phyloP scores from a whole-genome alignment of 2,888 invertebrate genomes.

The Palloptera scutellata region DNA sequence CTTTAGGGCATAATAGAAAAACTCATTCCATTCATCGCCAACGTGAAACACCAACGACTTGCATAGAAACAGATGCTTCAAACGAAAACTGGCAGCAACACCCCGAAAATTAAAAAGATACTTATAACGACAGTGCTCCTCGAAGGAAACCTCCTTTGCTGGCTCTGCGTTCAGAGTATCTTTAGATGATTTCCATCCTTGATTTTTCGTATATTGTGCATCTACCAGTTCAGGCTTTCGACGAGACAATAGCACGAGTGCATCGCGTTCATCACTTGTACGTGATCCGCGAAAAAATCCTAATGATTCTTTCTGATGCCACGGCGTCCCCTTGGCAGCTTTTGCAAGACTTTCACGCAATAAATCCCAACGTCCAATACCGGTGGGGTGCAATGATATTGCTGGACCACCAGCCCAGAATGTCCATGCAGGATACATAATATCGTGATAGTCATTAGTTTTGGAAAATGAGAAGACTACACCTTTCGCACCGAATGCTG shows the following conservation, averaged over 20 bases:
- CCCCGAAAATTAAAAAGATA: conserved; percentile 96
- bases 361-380: conserved; percentile 92
- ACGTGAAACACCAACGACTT: conserved; percentile 93
- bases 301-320: conserved; percentile 76
- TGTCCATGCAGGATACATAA: conserved; percentile 96
- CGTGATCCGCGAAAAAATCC: conserved; percentile 95
- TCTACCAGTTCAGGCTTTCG: conserved; percentile 80
- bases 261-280: conserved; percentile 90
- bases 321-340: conserved; percentile 73
- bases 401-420: conserved; percentile 99
- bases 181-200: conserved; percentile 96
- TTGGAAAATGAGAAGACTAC: conserved; percentile 98
- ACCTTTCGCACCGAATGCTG: conserved; percentile 37
- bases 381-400: conserved; percentile 89
- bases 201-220: conserved; percentile 96
- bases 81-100: conserved; percentile 96
- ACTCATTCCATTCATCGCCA: conserved; percentile 93
- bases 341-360: conserved; percentile 76
- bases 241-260: conserved; percentile 82
- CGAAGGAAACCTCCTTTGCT: conserved; percentile 85
- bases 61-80: conserved; percentile 94
- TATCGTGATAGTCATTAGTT: conserved; percentile 81
- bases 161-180: conserved; percentile 87
- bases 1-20: conserved; percentile 88
- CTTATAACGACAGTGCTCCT: conserved; percentile 92